Conservation (phyloP, 2,113 vertebrate genomes). For the Hydrochoerus hydrochaeris region DNA sequence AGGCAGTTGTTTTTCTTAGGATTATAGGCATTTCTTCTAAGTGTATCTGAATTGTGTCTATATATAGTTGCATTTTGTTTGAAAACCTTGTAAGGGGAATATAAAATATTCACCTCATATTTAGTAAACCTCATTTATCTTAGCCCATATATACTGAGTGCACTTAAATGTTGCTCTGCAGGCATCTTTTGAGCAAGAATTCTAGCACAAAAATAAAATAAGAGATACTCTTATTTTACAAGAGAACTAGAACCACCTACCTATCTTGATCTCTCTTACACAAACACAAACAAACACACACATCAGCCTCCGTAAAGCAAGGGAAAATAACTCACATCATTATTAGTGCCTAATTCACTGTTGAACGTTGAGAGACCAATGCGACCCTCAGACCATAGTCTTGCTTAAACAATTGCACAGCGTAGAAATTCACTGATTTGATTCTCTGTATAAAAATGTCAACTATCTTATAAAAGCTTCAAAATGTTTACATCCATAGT, state of each 20-base stretch:
- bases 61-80: constrained; percentile 52
- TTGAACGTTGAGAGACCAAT: constrained; percentile 22
- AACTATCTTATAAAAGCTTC: constrained; percentile 45
- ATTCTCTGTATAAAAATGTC: constrained; percentile 44
- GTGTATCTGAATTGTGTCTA: constrained; percentile 34
- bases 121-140: constrained; percentile 64
- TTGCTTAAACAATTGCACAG: constrained; percentile 12
- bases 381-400: not conserved
- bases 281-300: not conserved
- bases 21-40: constrained; percentile 51
- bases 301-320: constrained; percentile 26
- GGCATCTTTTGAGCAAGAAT: constrained; percentile 54
- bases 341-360: not conserved
- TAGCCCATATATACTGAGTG: not conserved
- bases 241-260: constrained; percentile 12
- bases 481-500: constrained; percentile 35
- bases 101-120: constrained; percentile 53
- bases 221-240: not conserved
- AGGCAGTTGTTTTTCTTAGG: constrained; percentile 62
- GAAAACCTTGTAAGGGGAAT: not conserved
- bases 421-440: constrained; percentile 6
- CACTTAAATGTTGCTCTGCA: constrained; percentile 42
- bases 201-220: constrained; percentile 56
- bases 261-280: not conserved
- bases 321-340: constrained; percentile 16